phyloP scores from a whole-genome alignment of 2,797 vertebrate species.

The Diceros bicornis region DNA sequence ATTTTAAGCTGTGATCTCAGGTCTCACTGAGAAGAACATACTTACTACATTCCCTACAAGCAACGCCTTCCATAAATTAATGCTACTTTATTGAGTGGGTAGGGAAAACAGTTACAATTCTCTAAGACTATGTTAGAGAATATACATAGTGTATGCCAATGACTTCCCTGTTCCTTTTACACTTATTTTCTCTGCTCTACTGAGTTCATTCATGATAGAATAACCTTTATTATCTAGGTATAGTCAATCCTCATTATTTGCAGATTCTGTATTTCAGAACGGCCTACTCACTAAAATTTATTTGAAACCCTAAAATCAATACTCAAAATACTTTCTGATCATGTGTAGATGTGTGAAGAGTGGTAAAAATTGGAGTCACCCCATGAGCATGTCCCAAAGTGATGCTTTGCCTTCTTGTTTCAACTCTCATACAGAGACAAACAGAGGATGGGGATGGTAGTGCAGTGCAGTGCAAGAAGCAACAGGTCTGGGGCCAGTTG shows the following conservation, averaged over 20 bases:
- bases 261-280: background rate
- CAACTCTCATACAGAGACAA: background rate
- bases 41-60: background rate
- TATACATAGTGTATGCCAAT: background rate
- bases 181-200: background rate
- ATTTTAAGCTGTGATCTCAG: background rate
- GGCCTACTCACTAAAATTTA: background rate
- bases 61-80: background rate
- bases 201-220: background rate
- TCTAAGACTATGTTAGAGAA: background rate
- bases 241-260: background rate
- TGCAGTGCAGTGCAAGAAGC: background rate
- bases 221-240: background rate
- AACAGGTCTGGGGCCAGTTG: background rate
- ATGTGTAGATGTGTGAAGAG: background rate
- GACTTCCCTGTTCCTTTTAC: background rate
- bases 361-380: background rate
- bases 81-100: background rate
- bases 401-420: background rate
- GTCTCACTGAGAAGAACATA: background rate
- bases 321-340: background rate
- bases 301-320: background rate
- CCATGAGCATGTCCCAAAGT: background rate
- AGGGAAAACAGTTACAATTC: background rate
- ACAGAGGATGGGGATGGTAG: background rate